These are phyloP conservation scores for Cavia porcellus DNA, from an alignment of 2,113 vertebrate genomes.

Conservation along the genomic window DNA sequence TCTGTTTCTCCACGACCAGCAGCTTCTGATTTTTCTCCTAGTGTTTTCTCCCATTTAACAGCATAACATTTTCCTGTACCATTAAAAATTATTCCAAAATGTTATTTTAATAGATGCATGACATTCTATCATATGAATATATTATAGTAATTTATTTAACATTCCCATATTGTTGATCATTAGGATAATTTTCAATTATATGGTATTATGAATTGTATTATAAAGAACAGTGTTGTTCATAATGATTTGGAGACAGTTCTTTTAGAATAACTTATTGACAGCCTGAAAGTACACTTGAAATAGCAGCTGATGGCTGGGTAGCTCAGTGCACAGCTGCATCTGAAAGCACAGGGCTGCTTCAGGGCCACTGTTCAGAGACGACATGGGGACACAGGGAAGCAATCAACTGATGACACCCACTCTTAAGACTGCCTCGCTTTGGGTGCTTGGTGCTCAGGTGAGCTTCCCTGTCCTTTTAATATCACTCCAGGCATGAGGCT, in stretches of 20 bases:
- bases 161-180: constrained; percentile 40
- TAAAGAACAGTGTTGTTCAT: background rate
- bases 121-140: background rate
- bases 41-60: background rate
- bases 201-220: constrained; percentile 7
- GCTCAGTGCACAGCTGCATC: background rate
- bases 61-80: background rate
- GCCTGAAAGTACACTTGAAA: background rate
- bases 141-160: constrained; percentile 58
- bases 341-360: background rate
- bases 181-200: constrained; percentile 51
- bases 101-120: constrained; percentile 37
- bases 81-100: constrained; percentile 49
- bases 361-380: rapidly evolving
- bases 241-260: background rate
- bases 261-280: background rate
- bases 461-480: background rate
- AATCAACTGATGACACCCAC: background rate
- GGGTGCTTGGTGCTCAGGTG: background rate
- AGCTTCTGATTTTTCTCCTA: background rate
- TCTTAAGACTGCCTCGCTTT: no score
- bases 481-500: background rate
- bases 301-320: background rate
- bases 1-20: background rate
- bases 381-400: no score